Percentiles rank a stretch among this genome's conserved stretches.
Conservation (phyloP, 2,797 vertebrate species). For the Sebastes umbrosus region DNA sequence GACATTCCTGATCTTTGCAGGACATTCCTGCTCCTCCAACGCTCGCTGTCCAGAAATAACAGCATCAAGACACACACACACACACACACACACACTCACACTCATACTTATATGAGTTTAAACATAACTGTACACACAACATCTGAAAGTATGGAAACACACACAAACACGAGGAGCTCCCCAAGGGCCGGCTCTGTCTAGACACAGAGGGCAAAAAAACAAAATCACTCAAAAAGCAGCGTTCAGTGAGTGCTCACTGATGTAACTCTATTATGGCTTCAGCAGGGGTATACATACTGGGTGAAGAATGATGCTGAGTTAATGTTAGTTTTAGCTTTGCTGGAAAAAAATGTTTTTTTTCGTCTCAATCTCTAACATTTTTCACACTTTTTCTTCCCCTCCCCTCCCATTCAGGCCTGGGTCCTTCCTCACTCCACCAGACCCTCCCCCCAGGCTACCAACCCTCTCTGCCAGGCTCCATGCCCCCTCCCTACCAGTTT, state of each 20-base stretch:
- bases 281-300: neutral
- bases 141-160: constrained; percentile 15
- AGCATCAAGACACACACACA: constrained; percentile 10
- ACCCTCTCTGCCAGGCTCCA: constrained; percentile 87
- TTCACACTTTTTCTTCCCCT: neutral
- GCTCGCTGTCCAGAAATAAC: constrained; percentile 72
- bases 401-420: constrained; percentile 82
- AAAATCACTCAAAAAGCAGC: constrained; percentile 35
- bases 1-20: constrained; percentile 65
- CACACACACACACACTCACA: neutral
- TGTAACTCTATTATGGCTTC: constrained; percentile 1
- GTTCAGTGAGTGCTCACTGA: neutral
- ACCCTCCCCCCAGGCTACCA: constrained; percentile 91
- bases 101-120: constrained; percentile 4
- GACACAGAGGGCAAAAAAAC: constrained; percentile 59
- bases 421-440: constrained; percentile 92
- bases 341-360: neutral
- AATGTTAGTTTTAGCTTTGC: constrained; percentile 19
- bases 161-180: constrained; percentile 12
- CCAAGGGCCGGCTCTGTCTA: constrained; percentile 62
- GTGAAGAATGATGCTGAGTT: constrained; percentile 5
- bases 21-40: constrained; percentile 63
- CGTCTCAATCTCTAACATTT: neutral
- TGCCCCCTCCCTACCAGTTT: constrained; percentile 94
- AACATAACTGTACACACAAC: constrained; percentile 1